phyloP scores from a whole-genome alignment of 2,888 invertebrate species.

The Lottia scabra region DNA sequence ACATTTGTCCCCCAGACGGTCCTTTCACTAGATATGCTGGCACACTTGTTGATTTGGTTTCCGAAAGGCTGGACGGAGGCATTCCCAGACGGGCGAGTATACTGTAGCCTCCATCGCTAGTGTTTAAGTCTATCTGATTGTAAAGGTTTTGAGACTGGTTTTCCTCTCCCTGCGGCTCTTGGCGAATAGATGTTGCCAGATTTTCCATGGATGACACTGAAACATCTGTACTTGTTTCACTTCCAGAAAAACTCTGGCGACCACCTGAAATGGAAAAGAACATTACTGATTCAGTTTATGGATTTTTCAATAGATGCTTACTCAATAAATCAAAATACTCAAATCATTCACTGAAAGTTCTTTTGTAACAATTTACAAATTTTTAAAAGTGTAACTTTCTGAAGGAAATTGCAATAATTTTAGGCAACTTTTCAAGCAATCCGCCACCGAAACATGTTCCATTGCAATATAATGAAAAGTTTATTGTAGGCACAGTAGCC shows the following conservation, averaged over 20 bases:
- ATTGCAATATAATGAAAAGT: too few species aligned
- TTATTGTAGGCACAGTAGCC: too few species aligned
- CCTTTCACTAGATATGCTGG: constrained; percentile 14
- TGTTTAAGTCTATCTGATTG: constrained; percentile 41
- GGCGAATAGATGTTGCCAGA: constrained; percentile 76
- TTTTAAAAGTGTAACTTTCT: too few species aligned
- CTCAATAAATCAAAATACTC: too few species aligned
- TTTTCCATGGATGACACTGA: constrained; percentile 89
- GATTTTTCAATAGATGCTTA: too few species aligned
- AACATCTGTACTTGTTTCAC: constrained; percentile 83
- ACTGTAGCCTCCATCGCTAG: constrained; percentile 66
- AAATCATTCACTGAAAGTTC: too few species aligned
- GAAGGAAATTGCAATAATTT: too few species aligned
- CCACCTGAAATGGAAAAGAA: constrained; percentile 73
- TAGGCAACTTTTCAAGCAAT: too few species aligned
- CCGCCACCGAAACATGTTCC: too few species aligned
- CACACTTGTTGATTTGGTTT: constrained; percentile 2
- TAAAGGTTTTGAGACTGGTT: constrained; percentile 40
- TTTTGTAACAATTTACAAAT: too few species aligned
- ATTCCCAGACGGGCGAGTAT: constrained; percentile 60
- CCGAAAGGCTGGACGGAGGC: constrained; percentile 38
- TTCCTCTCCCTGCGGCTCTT: constrained; percentile 93
- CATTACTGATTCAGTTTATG: background rate
- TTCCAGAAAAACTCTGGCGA: constrained; percentile 84
- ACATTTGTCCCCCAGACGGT: constrained; percentile 10